Evolutionary conservation across 2,888 invertebrate species (phyloP), one percentile per base, ranked within the genome.

Genomic region (Coenonympha glycerion): DNA sequence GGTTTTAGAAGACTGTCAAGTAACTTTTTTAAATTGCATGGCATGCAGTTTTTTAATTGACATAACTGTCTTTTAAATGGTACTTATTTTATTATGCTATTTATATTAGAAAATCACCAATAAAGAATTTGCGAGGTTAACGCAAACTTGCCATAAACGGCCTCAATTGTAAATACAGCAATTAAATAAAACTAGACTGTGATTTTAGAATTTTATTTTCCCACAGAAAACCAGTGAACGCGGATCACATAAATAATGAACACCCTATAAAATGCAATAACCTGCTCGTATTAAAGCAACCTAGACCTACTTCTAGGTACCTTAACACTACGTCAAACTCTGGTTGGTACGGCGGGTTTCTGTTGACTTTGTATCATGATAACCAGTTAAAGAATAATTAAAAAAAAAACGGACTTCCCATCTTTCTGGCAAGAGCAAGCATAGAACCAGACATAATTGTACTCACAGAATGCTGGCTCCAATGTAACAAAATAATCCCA

Each of bases 171-270:
- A 15, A 33, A 33, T 33, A 13, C 30, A n/a, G n/a, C n/a, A 15
- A 33, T 15, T 33, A 9, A 15, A 33, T 30, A 30, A 30, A 13
- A 13, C 30, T 30, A 30, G 30, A 30, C 13, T 11, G 2, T 28
- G 13, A 18, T 15, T 8, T 37, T 21, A 15, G 4, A 41, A 28
- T 15, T 13, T 6, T 24, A 24, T 16, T 40, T 26, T 26, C 16
- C n/a, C 16, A 40, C 8, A 40, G 26, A 42, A 42, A 41, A 28
- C 30, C 21, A 37, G 1, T 19, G 19, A 42, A n/a, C n/a, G n/a
- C n/a, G n/a, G 19, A 30, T 18, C 19, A 18, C 8, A 30, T 19
- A 19, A 41, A 42, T 30, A 24, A 37, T 22, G 21, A 22, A 37
- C 19, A n/a, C 8, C 6, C n/a, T 22, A 22, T 24, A 9, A 24